phyloP scores from a whole-genome alignment of 92 coral and sea anemone genomes.

The Scolanthus callimorphus region DNA sequence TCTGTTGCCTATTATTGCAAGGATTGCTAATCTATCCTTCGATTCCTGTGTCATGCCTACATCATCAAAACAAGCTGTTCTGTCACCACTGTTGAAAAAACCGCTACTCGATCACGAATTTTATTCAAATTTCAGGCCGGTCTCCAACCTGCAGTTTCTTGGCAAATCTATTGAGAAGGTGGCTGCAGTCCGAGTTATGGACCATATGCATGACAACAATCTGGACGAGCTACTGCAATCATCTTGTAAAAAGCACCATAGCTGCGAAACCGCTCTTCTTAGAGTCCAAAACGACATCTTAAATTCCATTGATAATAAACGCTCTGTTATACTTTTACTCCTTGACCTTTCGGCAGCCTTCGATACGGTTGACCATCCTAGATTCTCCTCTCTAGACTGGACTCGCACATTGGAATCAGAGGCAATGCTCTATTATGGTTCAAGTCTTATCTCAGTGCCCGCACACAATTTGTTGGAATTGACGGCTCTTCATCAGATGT shows the following conservation, averaged over 20 bases:
- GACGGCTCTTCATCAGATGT: too few relatives aligned
- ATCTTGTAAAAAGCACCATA: conserved; percentile 12
- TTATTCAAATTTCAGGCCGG: conserved; percentile 19
- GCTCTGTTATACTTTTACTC: conserved; percentile 12
- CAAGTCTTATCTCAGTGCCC: conserved; percentile 4
- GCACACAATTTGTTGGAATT: neutral
- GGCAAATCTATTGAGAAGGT: too few relatives aligned
- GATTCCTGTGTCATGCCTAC: too few relatives aligned
- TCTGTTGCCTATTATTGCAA: too few relatives aligned
- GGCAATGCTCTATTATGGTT: conserved; percentile 10
- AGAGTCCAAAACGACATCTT: conserved; percentile 11
- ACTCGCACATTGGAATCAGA: neutral
- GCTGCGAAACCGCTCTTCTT: conserved; percentile 23
- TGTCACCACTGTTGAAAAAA: conserved; percentile 34
- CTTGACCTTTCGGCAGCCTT: conserved; percentile 15
- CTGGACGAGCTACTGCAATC: conserved; percentile 13
- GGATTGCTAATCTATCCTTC: too few relatives aligned
- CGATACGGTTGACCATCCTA: conserved; percentile 20
- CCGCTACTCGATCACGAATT: conserved; percentile 36
- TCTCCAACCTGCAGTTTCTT: conserved; percentile 17
- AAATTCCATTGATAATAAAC: conserved; percentile 9
- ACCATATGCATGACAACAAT: conserved; percentile 8
- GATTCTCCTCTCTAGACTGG: conserved; percentile 2
- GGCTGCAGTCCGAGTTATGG: too few relatives aligned
- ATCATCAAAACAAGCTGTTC: conserved; percentile 30